Conservation (phyloP, 2,113 vertebrate genomes). For the Rutilus rutilus region DNA sequence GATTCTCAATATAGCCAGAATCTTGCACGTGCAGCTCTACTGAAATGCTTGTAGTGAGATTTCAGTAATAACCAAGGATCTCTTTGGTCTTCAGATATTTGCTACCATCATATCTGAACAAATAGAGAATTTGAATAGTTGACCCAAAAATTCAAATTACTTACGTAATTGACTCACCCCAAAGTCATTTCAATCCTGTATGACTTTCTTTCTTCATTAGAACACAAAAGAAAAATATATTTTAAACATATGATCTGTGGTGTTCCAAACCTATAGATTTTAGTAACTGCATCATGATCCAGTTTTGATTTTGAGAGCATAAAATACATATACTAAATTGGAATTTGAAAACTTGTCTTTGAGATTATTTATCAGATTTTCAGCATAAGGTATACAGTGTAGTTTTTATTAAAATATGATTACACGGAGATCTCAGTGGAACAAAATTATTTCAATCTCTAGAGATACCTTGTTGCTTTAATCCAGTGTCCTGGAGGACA, state of each 20-base stretch:
- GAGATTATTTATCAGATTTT: background rate
- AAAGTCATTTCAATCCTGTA: no score
- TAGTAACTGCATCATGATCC: background rate
- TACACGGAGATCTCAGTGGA: background rate
- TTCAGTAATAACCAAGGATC: no score
- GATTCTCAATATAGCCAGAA: no score
- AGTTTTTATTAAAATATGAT: background rate
- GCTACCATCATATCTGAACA: no score
- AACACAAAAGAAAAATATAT: no score
- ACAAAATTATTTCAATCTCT: background rate
- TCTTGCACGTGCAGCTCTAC: no score
- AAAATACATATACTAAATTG: background rate
- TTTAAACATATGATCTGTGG: background rate
- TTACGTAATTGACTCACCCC: no score
- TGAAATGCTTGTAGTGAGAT: no score
- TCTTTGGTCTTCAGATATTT: no score
- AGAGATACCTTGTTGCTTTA: conserved; percentile 50
- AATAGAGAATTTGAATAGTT: no score
- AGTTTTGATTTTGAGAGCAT: background rate
- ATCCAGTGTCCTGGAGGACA: conserved; percentile 61
- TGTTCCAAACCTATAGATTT: background rate
- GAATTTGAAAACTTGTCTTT: background rate
- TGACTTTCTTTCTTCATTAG: no score
- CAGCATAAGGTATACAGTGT: background rate
- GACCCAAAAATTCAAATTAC: no score